Base-by-base conservation (phyloP, 2,888 invertebrate species). In the Parascotia fuliginaria region DNA sequence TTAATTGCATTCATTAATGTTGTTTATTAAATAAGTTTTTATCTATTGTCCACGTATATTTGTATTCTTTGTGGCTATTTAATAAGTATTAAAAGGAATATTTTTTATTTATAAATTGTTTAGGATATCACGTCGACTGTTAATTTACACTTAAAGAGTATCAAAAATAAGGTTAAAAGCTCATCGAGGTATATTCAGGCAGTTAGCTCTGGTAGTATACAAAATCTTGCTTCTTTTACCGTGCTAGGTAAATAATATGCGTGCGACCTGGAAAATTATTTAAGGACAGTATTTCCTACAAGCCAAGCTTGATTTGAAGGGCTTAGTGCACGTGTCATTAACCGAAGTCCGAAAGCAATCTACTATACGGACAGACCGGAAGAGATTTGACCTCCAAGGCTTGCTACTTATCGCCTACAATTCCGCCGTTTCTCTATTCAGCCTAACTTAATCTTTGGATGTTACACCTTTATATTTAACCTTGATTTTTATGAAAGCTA, bases 371-470 rank as follows among this genome's bases (percentile, higher is more conserved):
- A 32, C 31, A 38, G 69, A 65, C 70, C 80, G 83, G 81, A 84
- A 82, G 77, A 77, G 47, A 38, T 42, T 60, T 57, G 73, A 70
- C 80, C 81, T 81, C 65, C 47, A 34, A 52, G 72, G 72, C 61
- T 62, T 81, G 58, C 55, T 70, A 63, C 69, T 77, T 78, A 73
- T 73, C 71, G 64, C 65, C 60, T 55, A 63, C 63, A 54, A 46
- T 61, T 55, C 51, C 37, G 42, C 28, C 28, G 40, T 36, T 28
- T 27, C 0, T 40, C 9, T 15, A 4, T n/a, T 6, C 7, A 16
- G 5, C 45, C 45, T 60, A 61, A 58, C 63, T 61, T 67, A 50
- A 63, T 62, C 54, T 40, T 60, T 38, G 12, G 14, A 12, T 1
- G 19, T 11, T 39, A 29, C 38, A 32, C 36, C 36, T 41, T 32